Conservation (phyloP, 2,888 invertebrate species). For the Amphipoea oculea region DNA sequence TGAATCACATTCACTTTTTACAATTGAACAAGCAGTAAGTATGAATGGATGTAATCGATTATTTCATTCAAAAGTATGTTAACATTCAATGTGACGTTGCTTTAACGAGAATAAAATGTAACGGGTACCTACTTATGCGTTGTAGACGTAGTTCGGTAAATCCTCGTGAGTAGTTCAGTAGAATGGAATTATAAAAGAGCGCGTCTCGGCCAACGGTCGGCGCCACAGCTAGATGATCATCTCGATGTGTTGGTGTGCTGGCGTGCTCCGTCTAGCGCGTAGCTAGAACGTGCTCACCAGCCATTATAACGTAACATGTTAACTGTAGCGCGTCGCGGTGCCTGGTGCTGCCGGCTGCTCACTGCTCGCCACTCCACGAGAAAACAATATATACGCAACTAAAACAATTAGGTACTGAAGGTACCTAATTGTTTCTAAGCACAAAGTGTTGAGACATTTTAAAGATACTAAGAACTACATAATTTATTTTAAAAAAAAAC, state of each 20-base stretch:
- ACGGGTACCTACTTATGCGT: slow-evolving; percentile 5
- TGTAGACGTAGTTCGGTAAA: slow-evolving; percentile 19
- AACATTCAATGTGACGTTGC: slow-evolving; percentile 36
- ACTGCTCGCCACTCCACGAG: slow-evolving; percentile 43
- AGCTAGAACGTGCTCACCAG: slow-evolving; percentile 71
- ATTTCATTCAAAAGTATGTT: slow-evolving; percentile 50
- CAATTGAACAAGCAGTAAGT: slow-evolving; percentile 42
- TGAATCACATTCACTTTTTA: slow-evolving; percentile 75
- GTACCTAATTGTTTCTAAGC: too few relatives aligned
- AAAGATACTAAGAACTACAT: slow-evolving; percentile 11
- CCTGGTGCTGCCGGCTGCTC: slow-evolving; percentile 65
- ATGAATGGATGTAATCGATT: slow-evolving; percentile 57
- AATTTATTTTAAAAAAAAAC: slow-evolving; percentile 5
- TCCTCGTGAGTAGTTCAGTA: slow-evolving; percentile 30
- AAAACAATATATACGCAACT: slow-evolving; percentile 47
- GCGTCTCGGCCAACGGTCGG: slow-evolving; percentile 62
- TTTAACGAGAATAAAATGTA: slow-evolving; percentile 34
- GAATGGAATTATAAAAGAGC: slow-evolving; percentile 32
- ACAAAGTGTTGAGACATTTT: slow-evolving; percentile 17
- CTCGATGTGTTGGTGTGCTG: slow-evolving; percentile 67
- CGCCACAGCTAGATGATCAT: slow-evolving; percentile 69
- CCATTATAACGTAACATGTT: slow-evolving; percentile 77
- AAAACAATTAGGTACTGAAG: slow-evolving; percentile 53
- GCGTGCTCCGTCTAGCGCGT: slow-evolving; percentile 68
- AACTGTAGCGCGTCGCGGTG: slow-evolving; percentile 84